Percentiles rank a stretch among this genome's conserved stretches.
Conservation (phyloP, 2,888 invertebrate species). For the Nematopogon swammerdamellus region DNA sequence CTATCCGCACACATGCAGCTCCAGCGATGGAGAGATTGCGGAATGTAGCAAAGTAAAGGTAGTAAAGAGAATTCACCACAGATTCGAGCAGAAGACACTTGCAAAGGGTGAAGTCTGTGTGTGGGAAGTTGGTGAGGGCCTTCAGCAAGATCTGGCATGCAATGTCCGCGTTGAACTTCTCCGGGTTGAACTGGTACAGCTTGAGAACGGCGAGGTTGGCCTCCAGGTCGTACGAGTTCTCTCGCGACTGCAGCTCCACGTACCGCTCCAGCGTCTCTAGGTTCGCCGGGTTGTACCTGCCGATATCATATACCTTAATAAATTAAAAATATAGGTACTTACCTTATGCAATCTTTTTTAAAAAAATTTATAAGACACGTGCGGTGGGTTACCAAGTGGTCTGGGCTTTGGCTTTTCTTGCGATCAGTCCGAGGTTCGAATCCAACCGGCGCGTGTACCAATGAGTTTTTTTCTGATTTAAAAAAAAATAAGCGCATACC, state of each 20-base stretch:
- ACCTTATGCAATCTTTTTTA: too few species aligned
- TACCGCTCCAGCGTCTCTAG: conserved; percentile 86
- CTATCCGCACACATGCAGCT: too few species aligned
- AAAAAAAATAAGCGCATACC: too few species aligned
- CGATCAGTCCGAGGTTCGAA: too few species aligned
- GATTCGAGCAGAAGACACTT: conserved; percentile 89
- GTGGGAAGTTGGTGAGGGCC: conserved; percentile 94
- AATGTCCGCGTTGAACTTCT: conserved; percentile 77
- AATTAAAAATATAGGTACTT: too few species aligned
- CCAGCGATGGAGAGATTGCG: too few species aligned
- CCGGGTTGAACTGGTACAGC: conserved; percentile 94
- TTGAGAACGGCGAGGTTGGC: conserved; percentile 96
- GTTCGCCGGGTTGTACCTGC: conserved; percentile 95
- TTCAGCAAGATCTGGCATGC: conserved; percentile 91
- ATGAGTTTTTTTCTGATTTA: too few species aligned
- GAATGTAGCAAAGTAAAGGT: too few species aligned
- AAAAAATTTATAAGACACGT: neutral
- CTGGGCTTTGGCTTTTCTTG: neutral
- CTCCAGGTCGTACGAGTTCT: conserved; percentile 95
- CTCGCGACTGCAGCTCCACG: conserved; percentile 88
- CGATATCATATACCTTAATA: conserved; percentile 13
- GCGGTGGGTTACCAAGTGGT: too few species aligned
- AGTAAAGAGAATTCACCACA: neutral
- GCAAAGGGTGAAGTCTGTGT: conserved; percentile 96
- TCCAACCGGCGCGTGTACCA: too few species aligned